Conservation (phyloP, 1,140 invertebrate genomes). For the Eriocheir sinensis region DNA sequence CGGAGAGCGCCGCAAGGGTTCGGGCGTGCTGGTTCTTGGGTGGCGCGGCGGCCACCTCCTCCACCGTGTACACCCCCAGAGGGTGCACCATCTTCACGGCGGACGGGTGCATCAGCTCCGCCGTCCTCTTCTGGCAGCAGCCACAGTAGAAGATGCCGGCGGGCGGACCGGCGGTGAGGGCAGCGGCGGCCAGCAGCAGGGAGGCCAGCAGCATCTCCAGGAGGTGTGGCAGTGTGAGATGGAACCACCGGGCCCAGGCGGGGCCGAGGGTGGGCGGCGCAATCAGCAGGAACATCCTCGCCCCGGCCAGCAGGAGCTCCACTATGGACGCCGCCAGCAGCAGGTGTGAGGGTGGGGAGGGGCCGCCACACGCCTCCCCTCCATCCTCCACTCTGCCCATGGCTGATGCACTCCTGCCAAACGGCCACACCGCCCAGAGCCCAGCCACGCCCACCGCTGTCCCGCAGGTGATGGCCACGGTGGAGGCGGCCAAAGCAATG, state of each 20-base stretch:
- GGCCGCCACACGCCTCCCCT: not conserved
- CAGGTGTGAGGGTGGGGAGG: slow-evolving; percentile 46
- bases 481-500: slow-evolving; percentile 7
- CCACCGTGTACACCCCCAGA: slow-evolving; percentile 68
- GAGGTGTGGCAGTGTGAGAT: slow-evolving; percentile 18
- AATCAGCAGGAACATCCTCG: not conserved
- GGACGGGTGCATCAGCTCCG: slow-evolving; percentile 56
- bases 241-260: slow-evolving; percentile 64
- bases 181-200: slow-evolving; percentile 58
- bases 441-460: slow-evolving; percentile 49
- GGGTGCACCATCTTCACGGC: slow-evolving; percentile 70
- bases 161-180: slow-evolving; percentile 34
- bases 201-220: slow-evolving; percentile 63
- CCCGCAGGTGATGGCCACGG: slow-evolving; percentile 52
- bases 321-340: slow-evolving; percentile 37
- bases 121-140: slow-evolving; percentile 66
- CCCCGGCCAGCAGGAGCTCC: slow-evolving; percentile 42
- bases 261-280: not conserved
- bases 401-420: not conserved
- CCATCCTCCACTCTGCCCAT: not conserved
- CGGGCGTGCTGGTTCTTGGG: slow-evolving; percentile 67
- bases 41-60: slow-evolving; percentile 7
- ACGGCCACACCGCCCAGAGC: slow-evolving; percentile 66
- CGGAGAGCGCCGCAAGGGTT: slow-evolving; percentile 53
- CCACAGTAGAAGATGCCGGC: not conserved